phyloP scores from a whole-genome alignment of 2,888 invertebrate genomes.

The Camponotus fellah region DNA sequence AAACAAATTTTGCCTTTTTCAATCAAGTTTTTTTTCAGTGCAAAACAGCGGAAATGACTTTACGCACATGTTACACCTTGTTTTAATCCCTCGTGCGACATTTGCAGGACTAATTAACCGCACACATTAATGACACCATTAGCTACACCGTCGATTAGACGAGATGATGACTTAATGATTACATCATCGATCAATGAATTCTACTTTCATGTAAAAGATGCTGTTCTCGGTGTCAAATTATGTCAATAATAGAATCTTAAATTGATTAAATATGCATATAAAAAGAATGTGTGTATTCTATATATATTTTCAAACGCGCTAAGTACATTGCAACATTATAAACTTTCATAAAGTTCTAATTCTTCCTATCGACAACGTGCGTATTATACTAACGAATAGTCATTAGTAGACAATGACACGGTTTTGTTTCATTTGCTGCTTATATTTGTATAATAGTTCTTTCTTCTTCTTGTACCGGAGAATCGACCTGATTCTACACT shows the following conservation, averaged over 20 bases:
- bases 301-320: not conserved
- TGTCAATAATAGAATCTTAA: not conserved
- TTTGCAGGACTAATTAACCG: conserved; percentile 14
- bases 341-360: not conserved
- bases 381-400: not conserved
- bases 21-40: too few relatives aligned
- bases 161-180: not conserved
- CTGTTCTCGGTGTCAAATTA: not conserved
- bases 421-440: conserved; percentile 1
- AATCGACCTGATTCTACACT: conserved; percentile 60
- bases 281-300: not conserved
- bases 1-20: too few relatives aligned
- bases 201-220: not conserved
- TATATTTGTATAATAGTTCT: not conserved
- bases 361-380: not conserved
- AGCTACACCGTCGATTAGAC: not conserved
- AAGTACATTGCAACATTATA: not conserved
- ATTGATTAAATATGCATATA: not conserved
- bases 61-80: conserved; percentile 45
- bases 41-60: not conserved
- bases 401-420: not conserved
- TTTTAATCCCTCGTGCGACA: conserved; percentile 16
- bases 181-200: not conserved
- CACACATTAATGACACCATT: not conserved
- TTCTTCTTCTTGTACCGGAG: not conserved